Conservation (phyloP, 2,888 invertebrate genomes). For the Athrips mouffetella region DNA sequence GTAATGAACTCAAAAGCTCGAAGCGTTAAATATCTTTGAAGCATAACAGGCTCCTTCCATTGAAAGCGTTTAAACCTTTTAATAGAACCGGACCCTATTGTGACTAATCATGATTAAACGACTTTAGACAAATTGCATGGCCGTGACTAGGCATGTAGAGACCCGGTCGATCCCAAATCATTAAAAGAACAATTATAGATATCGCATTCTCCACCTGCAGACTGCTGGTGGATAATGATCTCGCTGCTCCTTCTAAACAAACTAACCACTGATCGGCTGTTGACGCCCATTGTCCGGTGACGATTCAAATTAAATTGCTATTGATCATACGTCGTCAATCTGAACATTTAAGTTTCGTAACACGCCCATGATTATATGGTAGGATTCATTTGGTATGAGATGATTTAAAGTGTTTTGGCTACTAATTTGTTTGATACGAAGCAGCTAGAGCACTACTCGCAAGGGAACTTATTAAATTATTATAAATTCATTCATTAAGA, state of each 20-base stretch:
- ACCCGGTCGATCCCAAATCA: constrained; percentile 69
- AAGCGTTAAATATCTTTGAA: constrained; percentile 25
- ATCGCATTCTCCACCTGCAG: constrained; percentile 74
- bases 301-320: constrained; percentile 39
- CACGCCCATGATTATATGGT: constrained; percentile 3
- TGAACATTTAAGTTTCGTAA: constrained; percentile 7
- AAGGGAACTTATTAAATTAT: too few species aligned
- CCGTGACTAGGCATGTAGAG: constrained; percentile 75
- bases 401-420: too few species aligned
- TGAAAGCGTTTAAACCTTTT: constrained; percentile 64
- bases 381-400: background rate
- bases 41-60: constrained; percentile 53
- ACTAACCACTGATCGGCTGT: constrained; percentile 41
- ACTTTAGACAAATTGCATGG: constrained; percentile 78
- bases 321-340: constrained; percentile 28
- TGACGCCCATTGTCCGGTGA: constrained; percentile 33
- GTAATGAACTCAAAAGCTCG: constrained; percentile 17
- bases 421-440: too few species aligned
- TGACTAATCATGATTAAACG: constrained; percentile 79
- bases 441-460: too few species aligned
- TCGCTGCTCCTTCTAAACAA: constrained; percentile 59
- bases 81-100: constrained; percentile 71
- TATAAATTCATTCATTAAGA: background rate
- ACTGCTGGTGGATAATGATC: constrained; percentile 73
- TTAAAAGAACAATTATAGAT: constrained; percentile 78